Base-by-base conservation (phyloP, 2,113 vertebrate species). In the Sarotherodon lohbergeri region DNA sequence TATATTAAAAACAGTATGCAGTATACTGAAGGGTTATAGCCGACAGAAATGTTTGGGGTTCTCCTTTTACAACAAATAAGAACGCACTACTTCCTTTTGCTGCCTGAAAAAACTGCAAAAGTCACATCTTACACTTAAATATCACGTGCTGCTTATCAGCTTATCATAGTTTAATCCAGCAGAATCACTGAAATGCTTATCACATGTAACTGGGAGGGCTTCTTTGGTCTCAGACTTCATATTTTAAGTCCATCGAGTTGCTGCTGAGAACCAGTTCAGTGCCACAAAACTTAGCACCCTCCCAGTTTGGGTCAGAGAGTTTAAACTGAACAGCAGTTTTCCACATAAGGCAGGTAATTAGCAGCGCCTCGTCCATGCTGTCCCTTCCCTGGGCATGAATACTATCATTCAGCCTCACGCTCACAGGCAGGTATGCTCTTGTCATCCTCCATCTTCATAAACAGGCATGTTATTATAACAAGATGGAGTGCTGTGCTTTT, bases 401-500 rank as follows among this genome's bases (percentile, higher is more conserved):
- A 4, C 91, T 86, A 93, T 95, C 91, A 81, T 54, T 85, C 91
- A 86, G 91, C 57, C 12, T 86, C 90, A 83, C 13, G 78, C 94
- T 93, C 29, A 22, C 91, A 82, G 80, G 89, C 92, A 95, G 94
- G 94, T 94, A 91, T 3, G 80, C 90, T 66, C 79, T 55, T 63
- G 86, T 92, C 91, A 88, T 88, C 89, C 97, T 97, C 97, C 90
- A 87, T 93, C 97, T 97, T 97, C 95, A 97, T 97, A 98, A 98
- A 97, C 84, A 96, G 96, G 96, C 97, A 96, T 97, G 97, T 97
- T 97, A 96, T 97, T 96, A 97, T 97, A 90, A 59, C 85, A 87
- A 94, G 94, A 95, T 92, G 86, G 91, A 95, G 91, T 91, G 82
- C 84, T 27, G 82, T 82, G 52, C 83, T 88, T 92, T 89, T 82